phyloP scores from a whole-genome alignment of 1,140 invertebrate genomes.

The Zaprionus davidi region DNA sequence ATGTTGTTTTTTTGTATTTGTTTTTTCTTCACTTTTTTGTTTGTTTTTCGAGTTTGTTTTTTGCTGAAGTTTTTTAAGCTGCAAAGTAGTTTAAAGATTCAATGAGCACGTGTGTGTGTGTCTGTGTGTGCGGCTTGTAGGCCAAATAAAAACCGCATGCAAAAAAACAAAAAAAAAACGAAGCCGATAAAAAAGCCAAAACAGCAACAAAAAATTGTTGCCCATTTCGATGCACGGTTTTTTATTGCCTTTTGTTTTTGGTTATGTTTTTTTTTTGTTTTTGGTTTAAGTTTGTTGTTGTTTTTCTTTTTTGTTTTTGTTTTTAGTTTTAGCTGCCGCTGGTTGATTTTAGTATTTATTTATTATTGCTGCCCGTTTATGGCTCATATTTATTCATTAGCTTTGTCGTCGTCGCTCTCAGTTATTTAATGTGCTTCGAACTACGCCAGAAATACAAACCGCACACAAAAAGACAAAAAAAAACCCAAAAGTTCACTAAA shows the following conservation, averaged over 20 bases:
- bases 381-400: conserved; percentile 79
- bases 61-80: conserved; percentile 38
- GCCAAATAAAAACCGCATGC: conserved; percentile 41
- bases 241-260: conserved; percentile 47
- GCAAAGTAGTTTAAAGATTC: conserved; percentile 38
- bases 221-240: conserved; percentile 39
- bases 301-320: conserved; percentile 37
- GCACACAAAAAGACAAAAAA: conserved; percentile 7
- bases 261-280: conserved; percentile 15
- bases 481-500: conserved; percentile 1
- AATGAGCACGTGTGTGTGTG: conserved; percentile 9
- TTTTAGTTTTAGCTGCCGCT: conserved; percentile 35
- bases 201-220: conserved; percentile 24
- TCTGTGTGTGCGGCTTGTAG: conserved; percentile 30
- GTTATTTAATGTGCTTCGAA: conserved; percentile 49
- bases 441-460: conserved; percentile 42
- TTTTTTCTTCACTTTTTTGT: conserved; percentile 20
- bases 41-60: conserved; percentile 26
- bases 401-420: conserved; percentile 55
- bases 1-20: not conserved
- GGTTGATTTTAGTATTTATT: conserved; percentile 38
- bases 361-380: conserved; percentile 55
- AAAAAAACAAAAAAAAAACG: conserved; percentile 8
- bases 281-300: conserved; percentile 27
- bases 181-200: conserved; percentile 7